Evolutionary conservation across 2,113 vertebrate species (phyloP).

Genomic region (Myrmecobius fasciatus): DNA sequence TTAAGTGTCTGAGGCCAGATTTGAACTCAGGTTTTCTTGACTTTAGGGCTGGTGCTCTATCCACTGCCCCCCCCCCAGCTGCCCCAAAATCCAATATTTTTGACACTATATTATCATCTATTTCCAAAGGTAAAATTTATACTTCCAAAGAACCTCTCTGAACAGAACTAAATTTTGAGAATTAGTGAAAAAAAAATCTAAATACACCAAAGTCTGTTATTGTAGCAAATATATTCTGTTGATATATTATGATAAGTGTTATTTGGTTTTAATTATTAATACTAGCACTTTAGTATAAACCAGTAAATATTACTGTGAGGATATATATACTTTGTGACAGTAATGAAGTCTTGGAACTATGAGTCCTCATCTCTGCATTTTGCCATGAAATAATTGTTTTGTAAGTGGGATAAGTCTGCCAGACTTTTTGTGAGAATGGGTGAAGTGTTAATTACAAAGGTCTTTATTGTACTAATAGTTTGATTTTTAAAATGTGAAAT

Average conservation of each 20-base stretch:
- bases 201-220: neutral
- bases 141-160: neutral
- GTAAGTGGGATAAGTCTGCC: neutral
- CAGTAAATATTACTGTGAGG: conserved; percentile 4
- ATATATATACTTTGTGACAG: neutral
- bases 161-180: neutral
- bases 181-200: neutral
- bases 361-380: neutral
- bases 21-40: too few species aligned
- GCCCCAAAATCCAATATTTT: too few species aligned
- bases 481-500: neutral
- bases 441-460: neutral
- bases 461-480: neutral
- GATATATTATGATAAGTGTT: conserved; percentile 1
- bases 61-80: too few species aligned
- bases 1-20: too few species aligned
- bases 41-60: too few species aligned
- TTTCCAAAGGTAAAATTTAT: neutral
- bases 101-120: neutral
- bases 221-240: neutral
- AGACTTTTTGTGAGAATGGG: neutral
- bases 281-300: neutral
- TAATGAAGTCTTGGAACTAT: neutral
- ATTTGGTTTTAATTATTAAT: conserved; percentile 5
- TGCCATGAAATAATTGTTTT: neutral